Base-by-base conservation (phyloP, 2,888 invertebrate genomes). In the Zygogramma bicolorata region DNA sequence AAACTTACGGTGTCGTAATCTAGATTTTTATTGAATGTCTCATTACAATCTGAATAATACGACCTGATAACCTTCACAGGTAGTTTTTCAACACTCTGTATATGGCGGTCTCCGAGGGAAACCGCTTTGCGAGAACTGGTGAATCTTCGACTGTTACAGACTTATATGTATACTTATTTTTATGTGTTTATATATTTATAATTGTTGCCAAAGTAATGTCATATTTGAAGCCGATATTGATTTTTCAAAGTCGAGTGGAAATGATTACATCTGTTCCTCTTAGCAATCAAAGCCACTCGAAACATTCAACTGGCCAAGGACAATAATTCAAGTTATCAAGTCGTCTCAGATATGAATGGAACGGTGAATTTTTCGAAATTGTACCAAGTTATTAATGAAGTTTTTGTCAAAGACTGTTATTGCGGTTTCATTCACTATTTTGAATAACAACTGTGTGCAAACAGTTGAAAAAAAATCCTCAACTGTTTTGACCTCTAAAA, bases 181-280 rank as follows among this genome's bases (percentile, higher is more conserved):
- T 77, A 69, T 76, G 70, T 75, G 68, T 75, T 71, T 76, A 70
- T 80, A 70, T 76, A 74, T 80, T 75, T 81, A 77, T 77, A 72
- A 68, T 73, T 77, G 79, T 81, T 81, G 80, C 81, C 81, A 81
- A 81, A 81, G 81, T 81, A 79, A 79, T 71, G 68, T 70, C 73
- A 71, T 70, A 58, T 65, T 68, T 74, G 65, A 68, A 76, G 71
- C 68, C 65, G 25, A 53, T 25, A n/a, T 6, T 53, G 25, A 67
- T 34, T 18, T 34, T 71, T 61, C 25, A 49, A 27, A 70, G 65
- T 59, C 15, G 27, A 53, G 53, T 25, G 25, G 10, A 27, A 6
- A 27, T 25, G n/a, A 42, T 42, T 42, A n/a, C 5, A n/a, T 42
- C 42, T 15, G 42, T 42, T n/a, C 13, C 1, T n/a, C 15, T 13